Conservation (phyloP, 2,888 invertebrate genomes). For the Coelopa pilipes region DNA sequence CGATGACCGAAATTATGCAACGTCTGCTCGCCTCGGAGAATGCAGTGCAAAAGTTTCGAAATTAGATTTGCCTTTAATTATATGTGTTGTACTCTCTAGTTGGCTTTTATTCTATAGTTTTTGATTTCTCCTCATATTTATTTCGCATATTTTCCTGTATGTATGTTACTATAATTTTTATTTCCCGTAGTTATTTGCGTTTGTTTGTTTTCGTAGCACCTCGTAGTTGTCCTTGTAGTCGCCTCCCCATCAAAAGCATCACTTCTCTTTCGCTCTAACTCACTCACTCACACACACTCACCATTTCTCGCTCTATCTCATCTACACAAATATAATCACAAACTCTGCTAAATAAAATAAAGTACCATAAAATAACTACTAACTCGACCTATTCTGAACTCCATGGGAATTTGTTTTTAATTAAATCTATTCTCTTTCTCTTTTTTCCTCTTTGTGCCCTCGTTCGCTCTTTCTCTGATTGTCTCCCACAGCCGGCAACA, state of each 20-base stretch:
- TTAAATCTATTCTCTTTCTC: not conserved
- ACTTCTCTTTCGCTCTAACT: too few species aligned
- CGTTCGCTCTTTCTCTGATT: not conserved
- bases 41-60: too few species aligned
- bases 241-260: not conserved
- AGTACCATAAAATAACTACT: constrained; percentile 1
- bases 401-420: not conserved
- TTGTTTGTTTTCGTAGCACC: not conserved
- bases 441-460: not conserved
- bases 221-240: not conserved
- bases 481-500: constrained; percentile 52
- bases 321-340: too few species aligned
- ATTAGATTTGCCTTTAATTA: not conserved
- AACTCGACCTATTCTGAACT: not conserved
- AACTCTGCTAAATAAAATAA: not conserved
- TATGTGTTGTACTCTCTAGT: not conserved
- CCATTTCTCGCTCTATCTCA: not conserved
- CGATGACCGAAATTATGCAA: too few species aligned
- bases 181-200: not conserved
- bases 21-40: too few species aligned
- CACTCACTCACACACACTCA: not conserved
- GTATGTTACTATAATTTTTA: not conserved
- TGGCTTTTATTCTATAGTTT: not conserved
- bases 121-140: too few species aligned
- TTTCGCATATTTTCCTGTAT: too few species aligned